Conservation (phyloP, 2,113 vertebrate genomes). For the Nycticorax nycticorax region DNA sequence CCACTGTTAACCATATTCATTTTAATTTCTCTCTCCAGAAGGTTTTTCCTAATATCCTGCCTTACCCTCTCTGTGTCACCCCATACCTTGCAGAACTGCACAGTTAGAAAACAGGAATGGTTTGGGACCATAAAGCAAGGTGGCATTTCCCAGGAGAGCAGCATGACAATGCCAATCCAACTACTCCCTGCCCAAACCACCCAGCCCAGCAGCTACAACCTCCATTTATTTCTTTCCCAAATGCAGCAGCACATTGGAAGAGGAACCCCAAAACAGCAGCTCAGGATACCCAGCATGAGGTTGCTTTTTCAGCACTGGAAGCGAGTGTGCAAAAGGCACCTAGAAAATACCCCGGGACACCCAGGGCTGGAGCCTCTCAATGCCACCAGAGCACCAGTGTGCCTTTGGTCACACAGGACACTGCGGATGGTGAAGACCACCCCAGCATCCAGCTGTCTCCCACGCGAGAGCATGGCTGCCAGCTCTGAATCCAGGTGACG, state of each 20-base stretch:
- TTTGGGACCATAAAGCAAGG: background rate
- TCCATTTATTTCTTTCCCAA: background rate
- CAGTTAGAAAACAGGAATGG: background rate
- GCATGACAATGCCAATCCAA: fast-evolving
- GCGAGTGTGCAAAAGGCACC: background rate
- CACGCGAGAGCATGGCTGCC: fast-evolving
- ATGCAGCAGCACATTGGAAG: background rate
- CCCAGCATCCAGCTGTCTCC: background rate
- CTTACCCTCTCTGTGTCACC: background rate
- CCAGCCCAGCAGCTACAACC: background rate
- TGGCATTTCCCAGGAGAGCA: background rate
- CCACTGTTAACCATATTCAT: background rate
- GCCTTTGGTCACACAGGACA: background rate
- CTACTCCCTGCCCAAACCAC: background rate
- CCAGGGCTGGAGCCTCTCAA: background rate
- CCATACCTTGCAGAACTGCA: background rate
- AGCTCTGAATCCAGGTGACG: background rate
- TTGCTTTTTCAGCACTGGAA: background rate
- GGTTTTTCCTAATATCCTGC: background rate
- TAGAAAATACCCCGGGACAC: background rate
- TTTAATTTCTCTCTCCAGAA: background rate
- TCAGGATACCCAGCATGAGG: background rate
- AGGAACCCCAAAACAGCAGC: background rate
- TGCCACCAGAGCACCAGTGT: background rate
- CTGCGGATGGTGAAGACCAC: fast-evolving